These are phyloP conservation scores for Caenorhabditis becei DNA, from an alignment of 2,888 invertebrate species.

Conservation along the genomic window DNA sequence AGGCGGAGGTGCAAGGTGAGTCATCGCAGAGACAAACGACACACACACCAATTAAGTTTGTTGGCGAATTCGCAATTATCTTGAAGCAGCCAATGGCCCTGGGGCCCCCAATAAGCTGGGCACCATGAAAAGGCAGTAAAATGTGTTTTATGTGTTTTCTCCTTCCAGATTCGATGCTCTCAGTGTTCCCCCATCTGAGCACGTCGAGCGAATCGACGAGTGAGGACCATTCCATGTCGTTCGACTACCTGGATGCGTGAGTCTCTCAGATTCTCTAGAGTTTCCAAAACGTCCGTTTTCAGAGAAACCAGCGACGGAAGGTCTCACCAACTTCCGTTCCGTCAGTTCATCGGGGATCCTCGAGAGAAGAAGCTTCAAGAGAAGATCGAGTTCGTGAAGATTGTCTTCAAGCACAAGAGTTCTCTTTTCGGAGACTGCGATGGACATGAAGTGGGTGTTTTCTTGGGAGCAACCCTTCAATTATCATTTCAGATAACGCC, in stretches of 20 bases:
- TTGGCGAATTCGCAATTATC: conserved; percentile 7
- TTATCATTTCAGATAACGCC: conserved; percentile 57
- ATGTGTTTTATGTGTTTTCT: too few relatives aligned
- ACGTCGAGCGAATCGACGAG: conserved; percentile 50
- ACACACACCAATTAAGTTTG: conserved; percentile 1
- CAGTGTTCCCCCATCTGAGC: conserved; percentile 48
- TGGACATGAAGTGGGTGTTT: conserved; percentile 52
- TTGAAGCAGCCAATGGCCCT: too few relatives aligned
- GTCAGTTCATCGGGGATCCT: conserved; percentile 51
- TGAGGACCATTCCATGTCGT: conserved; percentile 47
- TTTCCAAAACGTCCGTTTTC: conserved; percentile 3
- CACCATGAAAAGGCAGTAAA: background rate
- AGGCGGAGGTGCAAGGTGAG: conserved; percentile 40
- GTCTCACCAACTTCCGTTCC: conserved; percentile 42
- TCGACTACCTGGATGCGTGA: conserved; percentile 40
- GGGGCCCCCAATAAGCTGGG: background rate
- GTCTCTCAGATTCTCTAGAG: background rate
- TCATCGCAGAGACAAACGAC: background rate
- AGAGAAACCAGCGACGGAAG: conserved; percentile 42
- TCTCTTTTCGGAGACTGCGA: conserved; percentile 65
- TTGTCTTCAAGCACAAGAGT: conserved; percentile 62
- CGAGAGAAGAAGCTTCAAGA: conserved; percentile 64
- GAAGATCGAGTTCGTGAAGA: conserved; percentile 65
- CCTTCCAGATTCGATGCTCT: conserved; percentile 39
- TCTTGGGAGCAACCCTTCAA: background rate